phyloP scores from a whole-genome alignment of 2,797 vertebrate species.

The Garrulus glandarius region DNA sequence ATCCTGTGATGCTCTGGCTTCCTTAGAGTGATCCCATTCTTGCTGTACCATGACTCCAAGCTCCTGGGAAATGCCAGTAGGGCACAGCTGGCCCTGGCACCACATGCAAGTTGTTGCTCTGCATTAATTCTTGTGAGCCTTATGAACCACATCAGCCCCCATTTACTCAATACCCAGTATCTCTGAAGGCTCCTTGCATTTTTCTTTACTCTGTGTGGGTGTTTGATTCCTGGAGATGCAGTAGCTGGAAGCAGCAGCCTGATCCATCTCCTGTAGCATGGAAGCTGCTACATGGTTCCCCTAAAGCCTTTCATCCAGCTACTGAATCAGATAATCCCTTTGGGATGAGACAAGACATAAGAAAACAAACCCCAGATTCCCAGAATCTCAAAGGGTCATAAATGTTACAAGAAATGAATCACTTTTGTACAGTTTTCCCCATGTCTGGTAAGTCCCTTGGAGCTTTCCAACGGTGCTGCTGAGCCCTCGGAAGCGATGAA shows the following conservation, averaged over 20 bases:
- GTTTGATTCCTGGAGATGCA: background rate
- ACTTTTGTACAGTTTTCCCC: background rate
- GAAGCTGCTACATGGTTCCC: slow-evolving; percentile 36
- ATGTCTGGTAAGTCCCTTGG: background rate
- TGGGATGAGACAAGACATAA: slow-evolving; percentile 12
- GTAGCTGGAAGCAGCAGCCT: background rate
- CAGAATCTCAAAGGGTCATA: background rate
- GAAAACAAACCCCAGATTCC: background rate
- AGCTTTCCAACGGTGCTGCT: background rate
- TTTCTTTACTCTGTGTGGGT: background rate
- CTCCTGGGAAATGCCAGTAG: background rate
- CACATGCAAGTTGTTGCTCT: fast-evolving
- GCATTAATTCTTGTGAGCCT: background rate
- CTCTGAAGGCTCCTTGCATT: background rate
- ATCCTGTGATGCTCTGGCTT: background rate
- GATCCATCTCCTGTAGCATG: slow-evolving; percentile 7
- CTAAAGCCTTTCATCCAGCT: slow-evolving; percentile 60
- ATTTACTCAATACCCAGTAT: background rate
- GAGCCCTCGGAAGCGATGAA: background rate
- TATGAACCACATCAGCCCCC: background rate
- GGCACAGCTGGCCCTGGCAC: background rate
- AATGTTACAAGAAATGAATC: background rate
- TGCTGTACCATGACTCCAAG: background rate
- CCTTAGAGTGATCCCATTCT: background rate
- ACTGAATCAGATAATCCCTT: slow-evolving; percentile 45